Conservation (phyloP, 1,140 invertebrate genomes). For the Drosophila albomicans region DNA sequence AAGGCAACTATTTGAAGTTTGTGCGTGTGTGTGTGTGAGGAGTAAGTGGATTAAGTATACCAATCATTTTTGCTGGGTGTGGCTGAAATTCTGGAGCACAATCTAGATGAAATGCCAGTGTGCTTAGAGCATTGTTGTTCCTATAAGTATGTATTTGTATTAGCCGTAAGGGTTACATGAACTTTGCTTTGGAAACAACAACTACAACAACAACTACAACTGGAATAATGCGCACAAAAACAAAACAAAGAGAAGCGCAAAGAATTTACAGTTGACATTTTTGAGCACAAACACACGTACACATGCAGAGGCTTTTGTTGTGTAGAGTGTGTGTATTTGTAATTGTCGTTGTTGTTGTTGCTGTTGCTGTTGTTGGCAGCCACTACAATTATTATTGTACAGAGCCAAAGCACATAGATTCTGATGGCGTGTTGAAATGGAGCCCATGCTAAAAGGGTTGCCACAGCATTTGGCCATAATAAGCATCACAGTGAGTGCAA, state of each 20-base stretch:
- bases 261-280: slow-evolving; percentile 73
- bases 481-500: slow-evolving; percentile 53
- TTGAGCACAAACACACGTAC: slow-evolving; percentile 47
- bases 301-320: slow-evolving; percentile 20
- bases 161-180: slow-evolving; percentile 51
- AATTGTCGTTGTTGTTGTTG: slow-evolving; percentile 24
- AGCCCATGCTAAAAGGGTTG: slow-evolving; percentile 62
- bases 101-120: slow-evolving; percentile 34
- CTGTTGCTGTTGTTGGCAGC: slow-evolving; percentile 47
- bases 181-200: slow-evolving; percentile 37
- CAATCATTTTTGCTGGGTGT: slow-evolving; percentile 38
- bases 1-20: slow-evolving; percentile 31
- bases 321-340: slow-evolving; percentile 42
- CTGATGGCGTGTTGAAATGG: slow-evolving; percentile 65
- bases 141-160: slow-evolving; percentile 44
- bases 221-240: background rate
- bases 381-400: slow-evolving; percentile 69
- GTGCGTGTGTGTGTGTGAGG: too few relatives aligned
- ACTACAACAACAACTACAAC: slow-evolving; percentile 6
- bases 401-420: slow-evolving; percentile 53
- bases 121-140: slow-evolving; percentile 38
- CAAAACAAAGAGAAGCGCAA: slow-evolving; percentile 17
- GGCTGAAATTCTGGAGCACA: slow-evolving; percentile 4
- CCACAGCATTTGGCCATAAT: slow-evolving; percentile 49
- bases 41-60: slow-evolving; percentile 12